Conservation (phyloP, 2,888 invertebrate species). For the Stenodera caucasica region DNA sequence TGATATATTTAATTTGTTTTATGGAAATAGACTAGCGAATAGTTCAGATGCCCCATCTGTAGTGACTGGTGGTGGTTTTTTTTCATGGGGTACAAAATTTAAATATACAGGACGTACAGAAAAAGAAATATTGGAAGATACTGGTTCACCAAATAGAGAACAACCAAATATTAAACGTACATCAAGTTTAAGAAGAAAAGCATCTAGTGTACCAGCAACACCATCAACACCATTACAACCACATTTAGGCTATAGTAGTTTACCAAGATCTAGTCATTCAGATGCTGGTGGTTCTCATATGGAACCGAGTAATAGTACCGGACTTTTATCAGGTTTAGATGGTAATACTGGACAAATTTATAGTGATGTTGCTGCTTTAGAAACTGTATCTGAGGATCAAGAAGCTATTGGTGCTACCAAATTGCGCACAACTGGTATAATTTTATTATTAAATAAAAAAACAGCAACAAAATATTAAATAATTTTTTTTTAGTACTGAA, state of each 20-base stretch:
- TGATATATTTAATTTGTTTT: neutral
- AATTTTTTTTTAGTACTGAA: slow-evolving; percentile 47
- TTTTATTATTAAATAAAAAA: slow-evolving; percentile 4
- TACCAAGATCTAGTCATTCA: slow-evolving; percentile 82
- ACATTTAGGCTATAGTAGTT: slow-evolving; percentile 78
- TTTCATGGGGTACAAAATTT: slow-evolving; percentile 94
- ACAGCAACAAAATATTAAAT: no score
- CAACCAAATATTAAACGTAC: slow-evolving; percentile 59
- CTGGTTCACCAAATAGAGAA: slow-evolving; percentile 66
- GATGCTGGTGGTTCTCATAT: slow-evolving; percentile 58
- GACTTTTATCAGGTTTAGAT: slow-evolving; percentile 52
- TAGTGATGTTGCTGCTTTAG: slow-evolving; percentile 60
- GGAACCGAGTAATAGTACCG: slow-evolving; percentile 52
- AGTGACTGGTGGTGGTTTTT: slow-evolving; percentile 87
- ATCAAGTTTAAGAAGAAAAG: slow-evolving; percentile 69
- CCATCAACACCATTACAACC: slow-evolving; percentile 81
- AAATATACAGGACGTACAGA: slow-evolving; percentile 91
- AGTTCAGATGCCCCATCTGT: slow-evolving; percentile 83
- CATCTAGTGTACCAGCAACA: slow-evolving; percentile 84
- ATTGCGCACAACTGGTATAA: slow-evolving; percentile 51
- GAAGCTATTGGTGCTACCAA: slow-evolving; percentile 55
- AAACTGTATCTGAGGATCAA: slow-evolving; percentile 72
- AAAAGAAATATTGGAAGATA: slow-evolving; percentile 84
- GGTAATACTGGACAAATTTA: slow-evolving; percentile 47
- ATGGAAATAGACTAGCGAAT: slow-evolving; percentile 70